Evolutionary conservation across 1,140 invertebrate species (phyloP), one percentile per base, ranked within the genome.

Genomic region (Micrasema longulum): DNA sequence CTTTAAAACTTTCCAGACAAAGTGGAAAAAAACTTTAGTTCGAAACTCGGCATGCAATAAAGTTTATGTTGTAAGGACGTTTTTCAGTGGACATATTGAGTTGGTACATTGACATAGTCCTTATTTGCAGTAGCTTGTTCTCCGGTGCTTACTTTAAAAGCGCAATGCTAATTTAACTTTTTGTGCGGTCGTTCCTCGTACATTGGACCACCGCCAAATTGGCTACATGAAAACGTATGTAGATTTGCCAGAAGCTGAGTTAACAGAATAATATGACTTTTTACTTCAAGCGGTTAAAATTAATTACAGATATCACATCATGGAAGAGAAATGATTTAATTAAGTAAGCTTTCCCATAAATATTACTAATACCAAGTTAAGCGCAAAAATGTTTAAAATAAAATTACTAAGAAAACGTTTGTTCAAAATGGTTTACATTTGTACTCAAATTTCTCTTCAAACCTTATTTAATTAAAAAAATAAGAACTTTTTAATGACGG

Each of bases 1-100:
- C 11, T 23, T 38, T 53, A 35, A 63, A 73, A 73, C 71, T 73
- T 73, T 73, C 53, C 65, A 73, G 71, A 73, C 71, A 43, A 73
- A 73, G 68, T 64, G 69, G 60, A 67, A 68, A 63, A 68, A 69
- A 23, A 31, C 57, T 57, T 50, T 23, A 22, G 3, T 22, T 6
- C 12, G 12, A 36, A 68, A 68, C 43, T 23, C 38, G 18, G 18
- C 53, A 69, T 60, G 67, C 67, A 60, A 69, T 22, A 41, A 22
- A 6, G 16, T 16, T 12, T 23, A 43, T 52, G 22, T 52, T 52
- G 68, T 20, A 5, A 16, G 45, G 9, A 9, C 1, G 45, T 64
- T 71, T 64, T 20, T 22, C 43, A 2, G 12, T 36, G 45, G 48
- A 45, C 35, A 48, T n/a, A 64, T 64, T 64, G 14, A 20, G 52